Evolutionary conservation across 1,140 invertebrate genomes (phyloP).

Genomic region (Zophobas morio): DNA sequence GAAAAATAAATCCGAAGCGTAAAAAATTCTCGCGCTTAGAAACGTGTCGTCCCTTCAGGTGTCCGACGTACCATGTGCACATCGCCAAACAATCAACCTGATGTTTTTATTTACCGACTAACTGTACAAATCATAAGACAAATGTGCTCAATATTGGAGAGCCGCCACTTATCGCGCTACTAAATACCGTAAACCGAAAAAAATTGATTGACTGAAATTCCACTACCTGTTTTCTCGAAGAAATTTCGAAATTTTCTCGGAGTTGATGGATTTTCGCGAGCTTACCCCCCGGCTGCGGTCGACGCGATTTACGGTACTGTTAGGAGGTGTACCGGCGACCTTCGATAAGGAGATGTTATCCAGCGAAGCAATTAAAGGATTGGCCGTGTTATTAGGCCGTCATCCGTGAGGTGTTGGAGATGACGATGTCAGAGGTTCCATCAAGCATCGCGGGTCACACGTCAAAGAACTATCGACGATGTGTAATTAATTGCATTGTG

Average conservation of each 20-base stretch:
- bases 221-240: no score
- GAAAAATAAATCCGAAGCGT: constrained; percentile 18
- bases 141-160: constrained; percentile 23
- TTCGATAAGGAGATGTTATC: constrained; percentile 47
- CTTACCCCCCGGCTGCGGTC: no score
- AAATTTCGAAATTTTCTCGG: no score
- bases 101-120: constrained; percentile 35
- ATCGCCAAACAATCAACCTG: constrained; percentile 19
- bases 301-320: constrained; percentile 3
- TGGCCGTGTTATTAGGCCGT: constrained; percentile 45
- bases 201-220: no score
- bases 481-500: constrained; percentile 47
- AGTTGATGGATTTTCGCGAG: no score
- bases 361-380: constrained; percentile 46
- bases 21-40: background rate
- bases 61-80: constrained; percentile 24
- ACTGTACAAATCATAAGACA: constrained; percentile 37
- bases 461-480: constrained; percentile 29
- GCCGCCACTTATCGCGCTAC: constrained; percentile 24
- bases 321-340: constrained; percentile 39
- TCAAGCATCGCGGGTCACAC: constrained; percentile 42
- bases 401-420: constrained; percentile 46
- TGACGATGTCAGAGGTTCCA: constrained; percentile 47
- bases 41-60: constrained; percentile 21
- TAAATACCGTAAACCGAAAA: background rate